Evolutionary conservation across 2,113 vertebrate genomes (phyloP), one percentile per base, ranked within the genome.

Genomic region (Nyctibius bracteatus): DNA sequence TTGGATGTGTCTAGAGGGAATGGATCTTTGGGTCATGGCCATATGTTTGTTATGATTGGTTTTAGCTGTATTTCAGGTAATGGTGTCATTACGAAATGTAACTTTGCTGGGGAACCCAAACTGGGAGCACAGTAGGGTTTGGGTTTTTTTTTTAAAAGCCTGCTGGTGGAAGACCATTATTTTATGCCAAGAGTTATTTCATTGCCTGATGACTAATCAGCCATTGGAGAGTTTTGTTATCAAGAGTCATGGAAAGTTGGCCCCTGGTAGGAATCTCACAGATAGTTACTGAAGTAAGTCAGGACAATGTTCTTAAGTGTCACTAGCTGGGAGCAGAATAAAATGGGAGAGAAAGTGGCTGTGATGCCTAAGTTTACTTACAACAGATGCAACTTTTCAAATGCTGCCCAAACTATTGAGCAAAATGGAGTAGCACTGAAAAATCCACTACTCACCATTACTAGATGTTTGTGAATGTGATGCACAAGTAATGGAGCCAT

Each of bases 181-280:
- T 86, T 78, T n/a, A 35, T 89, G 77, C 73, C 83, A 84, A 30
- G 51, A 86, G 20, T 67, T 95, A 78, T 74, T 94, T 89, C 2
- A 9, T 46, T 93, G 86, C 55, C 51, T 94, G 51, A 12, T 94
- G 86, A 88, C 55, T 91, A 81, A 59, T 94, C n/a, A 80, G 83
- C 39, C 3, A 0, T 51, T 92, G 88, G 63, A 92, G 63, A 86
- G 37, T 80, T 58, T 79, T 63, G 33, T 85, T 92, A 79, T 92
- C 72, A 79, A 62, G 46, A 92, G 91, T 67, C 24, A 25, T 79
- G 94, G 83, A 86, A 94, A 95, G 43, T 91, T 97, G 91, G 92
- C 83, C 55, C 10, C 22, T 71, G 17, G 21, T 81, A 89, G 86
- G 91, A 96, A 95, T 97, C 72, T 97, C 86, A 67, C 91, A 94